These are phyloP conservation scores for Lepeophtheirus nordmannii DNA, from an alignment of 2,888 invertebrate genomes.

Conservation along the genomic window DNA sequence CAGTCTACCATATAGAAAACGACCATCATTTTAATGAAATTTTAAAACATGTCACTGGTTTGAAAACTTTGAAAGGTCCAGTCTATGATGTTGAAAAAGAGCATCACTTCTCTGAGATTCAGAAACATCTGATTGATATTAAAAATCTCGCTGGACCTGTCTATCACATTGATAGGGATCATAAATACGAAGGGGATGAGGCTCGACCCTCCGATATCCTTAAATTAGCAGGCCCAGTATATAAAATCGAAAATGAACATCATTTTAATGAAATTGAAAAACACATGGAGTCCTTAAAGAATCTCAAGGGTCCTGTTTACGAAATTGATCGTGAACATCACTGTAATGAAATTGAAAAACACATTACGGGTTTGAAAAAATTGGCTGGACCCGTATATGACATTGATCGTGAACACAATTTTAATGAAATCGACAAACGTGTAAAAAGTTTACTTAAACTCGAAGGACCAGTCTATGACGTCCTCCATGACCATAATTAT, in stretches of 20 bases:
- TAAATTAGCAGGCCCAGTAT: conserved; percentile 18
- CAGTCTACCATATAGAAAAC: conserved; percentile 20
- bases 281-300: conserved; percentile 17
- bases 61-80: conserved; percentile 14
- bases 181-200: conserved; percentile 2
- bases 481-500: conserved; percentile 1
- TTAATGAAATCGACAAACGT: not conserved
- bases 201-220: not conserved
- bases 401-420: conserved; percentile 13
- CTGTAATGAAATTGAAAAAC: conserved; percentile 11
- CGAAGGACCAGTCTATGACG: conserved; percentile 17
- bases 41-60: not conserved
- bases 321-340: conserved; percentile 18
- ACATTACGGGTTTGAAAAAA: conserved; percentile 5
- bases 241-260: not conserved
- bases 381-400: conserved; percentile 16
- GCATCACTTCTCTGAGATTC: conserved; percentile 18
- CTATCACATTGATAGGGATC: conserved; percentile 11
- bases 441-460: not conserved
- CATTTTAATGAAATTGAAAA: conserved; percentile 10
- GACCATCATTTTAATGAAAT: conserved; percentile 22
- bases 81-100: not conserved
- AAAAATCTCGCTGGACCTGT: conserved; percentile 9
- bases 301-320: conserved; percentile 14
- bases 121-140: not conserved